Base-by-base conservation (phyloP, 2,888 invertebrate species). In the Tolmerus cingulatus region DNA sequence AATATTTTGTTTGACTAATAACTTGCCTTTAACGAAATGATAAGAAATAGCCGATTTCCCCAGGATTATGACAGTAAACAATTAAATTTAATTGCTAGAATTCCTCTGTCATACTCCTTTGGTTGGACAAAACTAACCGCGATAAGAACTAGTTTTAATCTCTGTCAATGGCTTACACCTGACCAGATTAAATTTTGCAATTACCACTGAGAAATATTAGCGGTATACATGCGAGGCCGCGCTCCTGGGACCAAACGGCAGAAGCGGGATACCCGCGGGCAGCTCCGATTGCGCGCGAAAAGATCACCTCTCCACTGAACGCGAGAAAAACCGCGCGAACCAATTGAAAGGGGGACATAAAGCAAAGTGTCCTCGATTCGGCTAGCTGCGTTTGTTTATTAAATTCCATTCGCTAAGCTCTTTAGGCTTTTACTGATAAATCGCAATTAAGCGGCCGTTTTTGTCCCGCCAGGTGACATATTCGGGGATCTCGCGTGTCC, bases 381-480 rank as follows among this genome's bases (percentile, higher is more conserved):
- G n/a, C 30, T 81, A 16, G 51, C 55, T 81, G 81, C 51, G 55
- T 81, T 51, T 51, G 30, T 81, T 81, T 81, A 81, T 81, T 81
- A 81, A 81, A 81, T 81, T 81, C 81, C 55, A 51, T 81, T 81
- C 81, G 55, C 19, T 81, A 81, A 51, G 51, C 81, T 81, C 81
- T 51, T 81, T 81, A 27, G 51, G 27, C 23, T 46, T 55, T 55
- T 51, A 14, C 37, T 81, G 81, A 81, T 81, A 81, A 81, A 81
- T 81, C 30, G 81, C 81, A 81, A 81, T 81, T 81, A 81, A 81
- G 40, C 51, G 43, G 55, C 23, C 40, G 81, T 46, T 81, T 81
- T 81, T 81, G 81, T 81, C 81, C 30, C 81, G 55, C 46, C 27
- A 46, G 46, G 51, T 81, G 81, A 81, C 51, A 81, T 16, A 51